Conservation (phyloP, 2,797 vertebrate genomes). For the Ceryle rudis region DNA sequence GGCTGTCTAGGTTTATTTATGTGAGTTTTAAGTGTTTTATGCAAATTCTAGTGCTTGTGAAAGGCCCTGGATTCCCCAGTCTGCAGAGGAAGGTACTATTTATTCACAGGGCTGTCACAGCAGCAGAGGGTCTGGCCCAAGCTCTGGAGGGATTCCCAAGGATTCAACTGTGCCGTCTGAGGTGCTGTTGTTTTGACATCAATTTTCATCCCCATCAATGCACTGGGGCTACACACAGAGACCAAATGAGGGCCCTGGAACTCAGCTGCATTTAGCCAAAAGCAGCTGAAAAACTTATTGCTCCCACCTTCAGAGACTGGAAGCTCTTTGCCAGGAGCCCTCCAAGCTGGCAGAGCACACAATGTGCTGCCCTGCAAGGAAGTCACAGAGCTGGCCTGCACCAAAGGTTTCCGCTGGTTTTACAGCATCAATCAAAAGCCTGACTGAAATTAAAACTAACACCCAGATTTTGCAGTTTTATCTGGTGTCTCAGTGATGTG, state of each 20-base stretch:
- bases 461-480: background rate
- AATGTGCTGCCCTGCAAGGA: background rate
- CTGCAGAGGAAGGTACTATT: background rate
- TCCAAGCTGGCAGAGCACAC: background rate
- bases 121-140: background rate
- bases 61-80: background rate
- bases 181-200: background rate
- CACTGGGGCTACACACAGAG: background rate
- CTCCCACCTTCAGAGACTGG: background rate
- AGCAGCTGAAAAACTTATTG: background rate
- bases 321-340: background rate
- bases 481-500: background rate
- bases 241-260: background rate
- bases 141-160: background rate
- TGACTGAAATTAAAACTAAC: background rate
- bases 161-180: background rate
- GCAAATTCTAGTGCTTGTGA: background rate
- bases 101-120: background rate
- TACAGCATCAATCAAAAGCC: background rate
- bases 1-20: slow-evolving; percentile 35
- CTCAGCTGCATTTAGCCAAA: background rate
- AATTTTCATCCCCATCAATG: background rate
- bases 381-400: background rate
- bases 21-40: slow-evolving; percentile 19
- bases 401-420: background rate